Evolutionary conservation across 2,797 vertebrate genomes (phyloP).

Genomic region (Ataeniobius toweri): DNA sequence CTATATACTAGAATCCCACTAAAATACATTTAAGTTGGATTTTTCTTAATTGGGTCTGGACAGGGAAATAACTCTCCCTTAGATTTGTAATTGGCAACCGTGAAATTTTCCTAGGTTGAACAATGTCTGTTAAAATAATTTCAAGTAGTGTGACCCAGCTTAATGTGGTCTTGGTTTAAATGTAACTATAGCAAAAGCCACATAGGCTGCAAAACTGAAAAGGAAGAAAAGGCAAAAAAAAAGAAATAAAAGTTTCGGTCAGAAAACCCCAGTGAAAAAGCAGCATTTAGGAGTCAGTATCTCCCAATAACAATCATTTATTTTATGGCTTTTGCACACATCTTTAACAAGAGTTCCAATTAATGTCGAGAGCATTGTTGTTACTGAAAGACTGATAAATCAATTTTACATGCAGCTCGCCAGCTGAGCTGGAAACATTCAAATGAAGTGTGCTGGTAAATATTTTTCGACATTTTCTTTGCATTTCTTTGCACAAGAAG

Average conservation of each 20-base stretch:
- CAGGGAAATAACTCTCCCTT: too few relatives aligned
- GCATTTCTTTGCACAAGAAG: constrained; percentile 27
- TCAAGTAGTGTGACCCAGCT: too few relatives aligned
- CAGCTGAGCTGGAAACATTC: constrained; percentile 2
- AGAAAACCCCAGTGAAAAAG: background rate
- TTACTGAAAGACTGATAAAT: background rate
- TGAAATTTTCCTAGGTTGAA: too few relatives aligned
- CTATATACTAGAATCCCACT: too few relatives aligned
- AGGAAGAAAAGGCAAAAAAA: background rate
- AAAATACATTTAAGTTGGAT: too few relatives aligned
- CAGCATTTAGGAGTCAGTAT: background rate
- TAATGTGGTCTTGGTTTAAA: too few relatives aligned
- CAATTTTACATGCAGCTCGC: constrained; percentile 59
- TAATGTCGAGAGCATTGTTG: background rate
- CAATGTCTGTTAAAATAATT: too few relatives aligned
- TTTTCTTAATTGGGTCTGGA: too few relatives aligned
- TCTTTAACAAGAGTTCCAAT: background rate
- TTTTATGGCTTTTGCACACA: background rate
- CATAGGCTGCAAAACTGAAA: too few relatives aligned
- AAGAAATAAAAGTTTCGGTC: background rate
- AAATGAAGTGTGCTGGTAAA: constrained; percentile 22
- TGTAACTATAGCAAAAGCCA: too few relatives aligned
- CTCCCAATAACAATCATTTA: background rate
- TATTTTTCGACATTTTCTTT: constrained; percentile 9
- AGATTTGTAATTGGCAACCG: too few relatives aligned